Evolutionary conservation across 2,113 vertebrate genomes (phyloP), one percentile per base, ranked within the genome.

Genomic region (Cairina moschata): DNA sequence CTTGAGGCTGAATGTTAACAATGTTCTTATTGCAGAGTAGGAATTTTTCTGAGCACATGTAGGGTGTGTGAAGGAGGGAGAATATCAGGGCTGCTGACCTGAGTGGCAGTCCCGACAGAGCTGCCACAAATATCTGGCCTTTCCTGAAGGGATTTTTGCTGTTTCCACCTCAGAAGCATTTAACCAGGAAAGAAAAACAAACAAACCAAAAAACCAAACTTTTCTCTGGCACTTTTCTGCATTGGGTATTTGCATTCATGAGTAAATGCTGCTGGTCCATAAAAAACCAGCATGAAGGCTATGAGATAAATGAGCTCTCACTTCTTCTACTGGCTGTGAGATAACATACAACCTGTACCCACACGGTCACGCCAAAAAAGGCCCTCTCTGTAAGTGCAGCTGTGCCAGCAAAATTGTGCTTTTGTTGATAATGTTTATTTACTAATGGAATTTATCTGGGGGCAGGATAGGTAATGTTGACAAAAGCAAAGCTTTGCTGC

Each of bases 371-470:
- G 26, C 28, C 77, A 63, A 29, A 85, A 62, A 90, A 88, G 54
- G 54, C 82, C 3, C 22, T 65, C 62, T 87, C 54, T 94, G 34
- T 58, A 66, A 83, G 59, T 58, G 55, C 94, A 96, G 90, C 95
- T 91, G 94, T 6, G 15, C 55, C 54, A 25, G 88, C 54, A 90
- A 77, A 83, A 71, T 9, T 44, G 63, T 44, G 55, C 79, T 90
- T 90, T 90, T 97, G 83, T 93, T 86, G 46, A 22, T 77, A 54
- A 50, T 80, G 63, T 91, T 93, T 97, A 77, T 91, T 94, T 94
- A 83, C 63, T 55, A 83, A 55, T 72, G 77, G 83, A 66, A 22
- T 73, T 79, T 77, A 28, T 54, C 88, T 0, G 0, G 38, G 66
- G 63, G 50, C 88, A 83, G 63, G 65, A 67, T 74, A n/a, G 73